Evolutionary conservation across 1,140 invertebrate species (phyloP).

Genomic region (Potamilus streckersoni): DNA sequence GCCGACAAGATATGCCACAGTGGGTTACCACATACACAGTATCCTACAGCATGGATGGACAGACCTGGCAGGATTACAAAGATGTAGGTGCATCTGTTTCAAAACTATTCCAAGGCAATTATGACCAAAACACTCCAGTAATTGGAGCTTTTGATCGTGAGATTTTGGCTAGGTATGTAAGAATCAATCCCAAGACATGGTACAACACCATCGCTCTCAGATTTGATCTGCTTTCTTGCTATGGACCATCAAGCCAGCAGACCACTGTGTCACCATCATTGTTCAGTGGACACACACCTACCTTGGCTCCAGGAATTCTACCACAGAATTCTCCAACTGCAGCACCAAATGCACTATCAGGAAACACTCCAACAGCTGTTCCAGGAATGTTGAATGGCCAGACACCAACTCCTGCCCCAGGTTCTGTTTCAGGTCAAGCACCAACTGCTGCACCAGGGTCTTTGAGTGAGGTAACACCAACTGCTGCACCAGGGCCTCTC

Average conservation of each 20-base stretch:
- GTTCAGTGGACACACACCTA: neutral
- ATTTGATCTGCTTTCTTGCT: conserved; percentile 46
- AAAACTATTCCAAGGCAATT: conserved; percentile 41
- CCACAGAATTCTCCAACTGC: conserved; percentile 18
- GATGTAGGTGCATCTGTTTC: conserved; percentile 6
- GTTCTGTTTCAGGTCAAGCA: neutral
- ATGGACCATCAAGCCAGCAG: conserved; percentile 27
- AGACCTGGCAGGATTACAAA: conserved; percentile 30
- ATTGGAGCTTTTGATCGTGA: conserved; percentile 33
- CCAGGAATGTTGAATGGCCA: conserved; percentile 9
- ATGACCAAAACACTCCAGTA: conserved; percentile 39
- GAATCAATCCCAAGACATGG: conserved; percentile 37
- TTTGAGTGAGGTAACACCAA: conserved; percentile 10
- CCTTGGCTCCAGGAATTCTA: conserved; percentile 1
- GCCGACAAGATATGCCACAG: conserved; percentile 47
- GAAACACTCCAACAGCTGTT: conserved; percentile 14
- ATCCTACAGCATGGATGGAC: conserved; percentile 42
- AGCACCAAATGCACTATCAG: neutral
- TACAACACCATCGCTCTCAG: conserved; percentile 36
- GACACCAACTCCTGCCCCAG: conserved; percentile 13
- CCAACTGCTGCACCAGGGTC: conserved; percentile 9
- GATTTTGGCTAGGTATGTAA: conserved; percentile 41
- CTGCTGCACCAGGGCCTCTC: neutral
- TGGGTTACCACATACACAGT: conserved; percentile 83
- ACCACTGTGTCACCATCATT: conserved; percentile 5